Evolutionary conservation across 2,888 invertebrate species (phyloP), one percentile per base, ranked within the genome.

Genomic region (Temnothorax rugatulus): DNA sequence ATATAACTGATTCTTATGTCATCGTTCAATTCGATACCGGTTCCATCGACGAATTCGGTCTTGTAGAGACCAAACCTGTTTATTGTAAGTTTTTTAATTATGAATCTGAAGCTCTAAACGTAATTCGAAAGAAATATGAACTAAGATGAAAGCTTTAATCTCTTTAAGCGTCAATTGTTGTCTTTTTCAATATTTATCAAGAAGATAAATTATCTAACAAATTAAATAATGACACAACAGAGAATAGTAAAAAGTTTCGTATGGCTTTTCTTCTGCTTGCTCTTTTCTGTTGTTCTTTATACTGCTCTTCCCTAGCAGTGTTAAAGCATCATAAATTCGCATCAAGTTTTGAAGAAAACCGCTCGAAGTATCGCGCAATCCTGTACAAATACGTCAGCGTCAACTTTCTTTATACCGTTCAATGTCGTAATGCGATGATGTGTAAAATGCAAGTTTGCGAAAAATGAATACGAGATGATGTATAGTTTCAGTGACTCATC

Each of bases 401-500:
- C 13, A 11, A n/a, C 3, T 38, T 79, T 50, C 68, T 68, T 13
- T 8, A 29, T 8, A 41, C 15, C 21, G 13, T 57, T 44, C 4
- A n/a, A 15, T 7, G 18, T 13, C 15, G 8, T 29, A 38, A 59
- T 25, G 18, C 34, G 38, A 18, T 15, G 5, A 38, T 38, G 9
- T 29, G 4, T 66, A 11, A 66, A 54, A 54, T 38, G 57, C 47
- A 29, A 44, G 13, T 59, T 29, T 13, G 47, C 8, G 13, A 61
- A 2, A 79, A 59, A 21, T 34, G 29, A 57, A 44, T 21, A 13
- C 9, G 15, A 29, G n/a, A 47, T 79, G 47, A 69, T 71, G 38
- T 66, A 54, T 54, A 7, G 11, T 47, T n/a, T 38, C 18, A 34
- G 18, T 81, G 71, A 69, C 8, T 81, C 71, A 81, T 38, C 15